Base-by-base conservation (phyloP, 1,140 invertebrate genomes). In the Bombus superbus region DNA sequence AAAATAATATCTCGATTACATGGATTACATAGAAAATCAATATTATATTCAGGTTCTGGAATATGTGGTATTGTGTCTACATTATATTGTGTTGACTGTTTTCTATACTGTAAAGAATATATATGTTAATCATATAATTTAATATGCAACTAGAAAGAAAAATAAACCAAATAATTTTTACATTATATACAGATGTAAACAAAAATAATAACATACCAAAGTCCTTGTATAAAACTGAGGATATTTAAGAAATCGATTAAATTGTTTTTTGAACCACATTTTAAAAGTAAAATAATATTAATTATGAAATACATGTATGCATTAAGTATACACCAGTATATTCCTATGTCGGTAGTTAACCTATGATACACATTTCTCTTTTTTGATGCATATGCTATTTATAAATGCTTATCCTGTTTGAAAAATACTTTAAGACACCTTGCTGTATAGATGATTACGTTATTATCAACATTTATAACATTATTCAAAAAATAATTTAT, bases 21-120 rank as follows among this genome's bases (percentile, higher is more conserved):
- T 57, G 94, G 91, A 95, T 98, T 94, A 89, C 96, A 97, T 73
- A 97, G 94, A 94, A 96, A 97, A 25, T 96, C 92, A 13, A 95
- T 90, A 93, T 97, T 95, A 84, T 97, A 96, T 83, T 96, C 95
- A 28, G 96, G 95, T 86, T 93, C 89, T 25, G 95, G 95, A 81
- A 94, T 71, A 73, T 74, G 6, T 25, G 62, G 22, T 66, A 44
- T 47, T 73, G 28, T 11, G 10, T 71, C 0, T 64, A 44, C 10
- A 59, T 62, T 4, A 53, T 35, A 44, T 62, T 73, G 57, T n/a
- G 25, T 47, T 35, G 28, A 83, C 66, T 25, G 32, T 47, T 78
- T 77, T 66, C 22, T 62, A 73, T 32, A 32, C 85, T 86, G 22
- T 28, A 78, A 78, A 47, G 25, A 69, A 47, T 32, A 57, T 57